phyloP scores from a whole-genome alignment of 2,797 vertebrate genomes.

The Tapirus indicus region DNA sequence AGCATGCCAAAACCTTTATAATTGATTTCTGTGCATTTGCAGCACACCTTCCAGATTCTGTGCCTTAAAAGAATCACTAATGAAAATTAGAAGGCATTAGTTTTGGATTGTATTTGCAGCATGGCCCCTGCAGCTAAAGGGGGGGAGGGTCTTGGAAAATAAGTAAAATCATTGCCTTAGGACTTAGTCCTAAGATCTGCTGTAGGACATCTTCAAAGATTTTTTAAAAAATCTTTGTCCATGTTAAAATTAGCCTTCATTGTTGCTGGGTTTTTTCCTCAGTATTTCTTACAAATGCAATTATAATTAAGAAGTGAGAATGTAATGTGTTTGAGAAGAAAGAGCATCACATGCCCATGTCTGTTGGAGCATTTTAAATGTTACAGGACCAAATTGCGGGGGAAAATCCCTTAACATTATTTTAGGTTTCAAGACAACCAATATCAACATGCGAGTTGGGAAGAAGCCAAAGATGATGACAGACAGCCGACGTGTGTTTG shows the following conservation, averaged over 20 bases:
- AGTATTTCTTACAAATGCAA: not conserved
- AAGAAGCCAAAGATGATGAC: slow-evolving; percentile 83
- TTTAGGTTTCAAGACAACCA: slow-evolving; percentile 74
- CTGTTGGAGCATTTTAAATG: not conserved
- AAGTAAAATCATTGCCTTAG: slow-evolving; percentile 49
- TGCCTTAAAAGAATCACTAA: slow-evolving; percentile 62
- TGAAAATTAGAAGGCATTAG: slow-evolving; percentile 57
- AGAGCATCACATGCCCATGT: slow-evolving; percentile 23
- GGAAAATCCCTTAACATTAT: not conserved
- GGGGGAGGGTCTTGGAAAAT: not conserved
- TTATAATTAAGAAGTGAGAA: slow-evolving; percentile 47
- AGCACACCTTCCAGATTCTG: slow-evolving; percentile 29
- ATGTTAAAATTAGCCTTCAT: slow-evolving; percentile 21
- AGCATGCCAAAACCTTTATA: slow-evolving; percentile 67
- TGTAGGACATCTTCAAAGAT: slow-evolving; percentile 50
- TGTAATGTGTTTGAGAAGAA: slow-evolving; percentile 49
- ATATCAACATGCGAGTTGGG: slow-evolving; percentile 79
- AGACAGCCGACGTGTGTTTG: slow-evolving; percentile 79
- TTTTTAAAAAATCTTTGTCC: not conserved
- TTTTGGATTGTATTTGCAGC: not conserved
- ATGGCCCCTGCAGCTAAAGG: not conserved
- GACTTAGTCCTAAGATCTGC: slow-evolving; percentile 25
- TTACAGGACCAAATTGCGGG: not conserved
- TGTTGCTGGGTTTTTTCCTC: slow-evolving; percentile 58
- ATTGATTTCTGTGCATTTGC: slow-evolving; percentile 60